Percentiles rank a stretch among this genome's conserved stretches.
These are phyloP conservation scores for Cossypha caffra DNA, from an alignment of 2,797 vertebrate genomes.

Conservation along the genomic window DNA sequence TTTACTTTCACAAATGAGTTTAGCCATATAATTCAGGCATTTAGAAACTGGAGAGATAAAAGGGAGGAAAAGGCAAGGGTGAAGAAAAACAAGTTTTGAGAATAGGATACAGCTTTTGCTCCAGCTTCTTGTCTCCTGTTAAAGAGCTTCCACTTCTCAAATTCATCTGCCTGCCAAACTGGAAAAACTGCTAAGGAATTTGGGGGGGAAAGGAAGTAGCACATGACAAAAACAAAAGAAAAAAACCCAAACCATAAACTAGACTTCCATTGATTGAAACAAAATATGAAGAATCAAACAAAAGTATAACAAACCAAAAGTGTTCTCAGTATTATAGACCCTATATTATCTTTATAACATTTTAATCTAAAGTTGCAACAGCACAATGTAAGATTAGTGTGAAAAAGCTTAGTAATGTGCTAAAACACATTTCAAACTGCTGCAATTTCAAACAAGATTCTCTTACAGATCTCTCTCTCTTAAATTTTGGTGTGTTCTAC, in stretches of 20 bases:
- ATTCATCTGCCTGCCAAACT: background rate
- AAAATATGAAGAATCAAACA: background rate
- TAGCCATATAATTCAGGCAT: background rate
- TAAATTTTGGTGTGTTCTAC: background rate
- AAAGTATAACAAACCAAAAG: background rate
- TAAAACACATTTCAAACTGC: background rate
- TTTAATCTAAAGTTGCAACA: background rate
- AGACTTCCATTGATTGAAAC: background rate
- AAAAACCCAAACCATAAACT: accelerated
- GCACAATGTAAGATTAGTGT: background rate
- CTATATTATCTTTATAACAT: background rate
- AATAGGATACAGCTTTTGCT: background rate
- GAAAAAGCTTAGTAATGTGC: background rate
- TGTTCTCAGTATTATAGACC: background rate
- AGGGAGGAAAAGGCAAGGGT: background rate
- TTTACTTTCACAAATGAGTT: background rate
- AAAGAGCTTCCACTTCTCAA: background rate
- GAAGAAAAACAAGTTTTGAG: background rate
- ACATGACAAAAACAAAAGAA: background rate
- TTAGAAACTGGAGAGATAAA: background rate
- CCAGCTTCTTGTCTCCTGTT: background rate
- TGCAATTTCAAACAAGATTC: background rate
- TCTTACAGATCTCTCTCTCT: background rate
- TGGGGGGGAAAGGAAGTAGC: accelerated
- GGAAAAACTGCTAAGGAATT: background rate